phyloP scores from a whole-genome alignment of 2,113 vertebrate genomes.

The Calyptomena viridis region DNA sequence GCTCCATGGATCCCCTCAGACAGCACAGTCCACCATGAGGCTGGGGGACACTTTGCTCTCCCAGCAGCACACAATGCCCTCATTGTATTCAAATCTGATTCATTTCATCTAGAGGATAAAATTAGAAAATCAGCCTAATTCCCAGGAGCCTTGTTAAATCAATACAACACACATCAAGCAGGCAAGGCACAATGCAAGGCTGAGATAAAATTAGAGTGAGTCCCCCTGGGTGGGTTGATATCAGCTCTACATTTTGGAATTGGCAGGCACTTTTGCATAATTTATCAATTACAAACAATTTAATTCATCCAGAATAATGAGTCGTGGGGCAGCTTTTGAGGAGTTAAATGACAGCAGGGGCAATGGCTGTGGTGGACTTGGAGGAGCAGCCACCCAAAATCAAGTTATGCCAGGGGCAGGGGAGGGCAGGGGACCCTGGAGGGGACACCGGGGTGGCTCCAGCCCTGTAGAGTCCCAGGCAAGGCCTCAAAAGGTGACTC shows the following conservation, averaged over 20 bases:
- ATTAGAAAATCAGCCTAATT: constrained; percentile 61
- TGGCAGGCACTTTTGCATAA: constrained; percentile 70
- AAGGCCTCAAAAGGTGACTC: not conserved
- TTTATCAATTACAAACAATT: constrained; percentile 73
- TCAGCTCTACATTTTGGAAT: constrained; percentile 45
- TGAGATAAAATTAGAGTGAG: constrained; percentile 57
- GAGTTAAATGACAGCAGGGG: not conserved
- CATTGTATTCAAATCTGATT: constrained; percentile 41
- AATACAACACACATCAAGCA: constrained; percentile 59
- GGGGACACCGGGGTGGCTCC: not conserved
- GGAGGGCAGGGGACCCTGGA: not conserved
- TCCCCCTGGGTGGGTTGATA: constrained; percentile 62
- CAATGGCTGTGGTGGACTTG: rapidly evolving
- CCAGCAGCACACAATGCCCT: not conserved
- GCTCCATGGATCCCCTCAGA: rapidly evolving
- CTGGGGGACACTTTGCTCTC: not conserved
- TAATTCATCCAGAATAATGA: not conserved
- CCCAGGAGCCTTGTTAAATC: constrained; percentile 75
- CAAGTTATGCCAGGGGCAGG: too few species aligned
- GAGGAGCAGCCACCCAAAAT: rapidly evolving
- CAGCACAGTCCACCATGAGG: rapidly evolving
- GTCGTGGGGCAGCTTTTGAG: not conserved
- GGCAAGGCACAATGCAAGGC: constrained; percentile 60
- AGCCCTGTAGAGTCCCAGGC: too few species aligned
- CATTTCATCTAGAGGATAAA: constrained; percentile 66